phyloP scores from a whole-genome alignment of 2,797 vertebrate species.

The Chromis chromis region DNA sequence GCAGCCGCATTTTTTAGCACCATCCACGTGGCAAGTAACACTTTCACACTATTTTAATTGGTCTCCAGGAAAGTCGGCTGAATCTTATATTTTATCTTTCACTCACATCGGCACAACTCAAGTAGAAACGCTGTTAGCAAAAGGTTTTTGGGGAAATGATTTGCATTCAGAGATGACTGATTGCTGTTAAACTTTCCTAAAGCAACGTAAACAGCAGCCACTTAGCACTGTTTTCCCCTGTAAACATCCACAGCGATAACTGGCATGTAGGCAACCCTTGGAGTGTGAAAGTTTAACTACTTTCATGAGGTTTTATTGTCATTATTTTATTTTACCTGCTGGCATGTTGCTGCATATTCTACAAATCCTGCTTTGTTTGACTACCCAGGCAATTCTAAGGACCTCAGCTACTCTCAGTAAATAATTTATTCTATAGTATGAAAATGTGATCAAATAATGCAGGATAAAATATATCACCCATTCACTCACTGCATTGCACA shows the following conservation, averaged over 20 bases:
- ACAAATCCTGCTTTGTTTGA: conserved; percentile 13
- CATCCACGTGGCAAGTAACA: conserved; percentile 46
- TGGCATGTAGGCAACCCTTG: neutral
- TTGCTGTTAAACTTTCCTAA: conserved; percentile 7
- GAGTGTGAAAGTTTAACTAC: neutral
- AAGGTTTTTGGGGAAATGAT: conserved; percentile 33
- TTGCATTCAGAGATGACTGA: conserved; percentile 46
- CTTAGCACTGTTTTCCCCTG: conserved; percentile 27
- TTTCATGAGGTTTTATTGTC: neutral
- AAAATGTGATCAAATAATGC: conserved; percentile 31
- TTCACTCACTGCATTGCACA: conserved; percentile 6
- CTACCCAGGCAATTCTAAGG: neutral
- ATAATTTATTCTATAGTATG: conserved; percentile 8
- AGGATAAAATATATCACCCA: neutral
- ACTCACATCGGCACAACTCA: neutral
- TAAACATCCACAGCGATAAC: neutral
- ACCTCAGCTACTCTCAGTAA: conserved; percentile 7
- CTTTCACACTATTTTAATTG: conserved; percentile 78
- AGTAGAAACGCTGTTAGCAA: conserved; percentile 12
- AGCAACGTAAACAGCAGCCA: neutral
- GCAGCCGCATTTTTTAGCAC: conserved; percentile 47
- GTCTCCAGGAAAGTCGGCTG: conserved; percentile 59
- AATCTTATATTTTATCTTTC: conserved; percentile 12
- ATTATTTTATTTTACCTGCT: conserved; percentile 16
- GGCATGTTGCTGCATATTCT: conserved; percentile 8